phyloP scores from a whole-genome alignment of 2,113 vertebrate species.

The Caracal caracal region DNA sequence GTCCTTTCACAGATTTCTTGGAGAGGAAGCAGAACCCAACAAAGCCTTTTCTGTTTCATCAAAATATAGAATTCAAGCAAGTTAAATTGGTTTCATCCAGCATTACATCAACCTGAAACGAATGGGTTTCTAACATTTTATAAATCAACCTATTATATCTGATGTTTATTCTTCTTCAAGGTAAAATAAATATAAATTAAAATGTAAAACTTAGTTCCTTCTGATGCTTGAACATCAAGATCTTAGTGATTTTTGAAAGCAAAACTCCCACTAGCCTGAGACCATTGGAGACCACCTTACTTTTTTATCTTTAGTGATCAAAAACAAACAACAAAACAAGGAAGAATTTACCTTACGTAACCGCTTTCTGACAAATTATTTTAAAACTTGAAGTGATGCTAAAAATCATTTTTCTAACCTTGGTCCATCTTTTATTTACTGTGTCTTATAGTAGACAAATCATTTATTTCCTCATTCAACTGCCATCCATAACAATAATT shows the following conservation, averaged over 20 bases:
- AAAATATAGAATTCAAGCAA: conserved; percentile 22
- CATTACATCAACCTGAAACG: background rate
- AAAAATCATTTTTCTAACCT: conserved; percentile 1
- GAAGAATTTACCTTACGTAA: background rate
- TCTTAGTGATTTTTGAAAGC: conserved; percentile 11
- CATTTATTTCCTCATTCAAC: conserved; percentile 85
- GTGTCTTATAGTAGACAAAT: conserved; percentile 78
- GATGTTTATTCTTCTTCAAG: conserved; percentile 40
- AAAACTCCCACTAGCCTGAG: background rate
- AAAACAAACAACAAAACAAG: background rate
- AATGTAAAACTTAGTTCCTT: background rate
- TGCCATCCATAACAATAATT: conserved; percentile 88
- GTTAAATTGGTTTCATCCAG: background rate
- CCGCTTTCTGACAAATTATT: conserved; percentile 2
- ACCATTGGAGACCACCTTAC: background rate
- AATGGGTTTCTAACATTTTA: background rate
- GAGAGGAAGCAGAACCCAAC: background rate
- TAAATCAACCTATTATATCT: background rate
- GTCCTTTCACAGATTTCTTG: background rate
- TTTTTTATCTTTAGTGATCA: background rate
- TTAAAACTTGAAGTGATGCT: conserved; percentile 49
- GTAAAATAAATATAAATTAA: conserved; percentile 38
- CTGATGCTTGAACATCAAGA: background rate
- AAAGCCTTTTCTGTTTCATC: background rate
- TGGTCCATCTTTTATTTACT: conserved; percentile 85